phyloP scores from a whole-genome alignment of 1,140 invertebrate species.

The Drosophila pseudoananassae region DNA sequence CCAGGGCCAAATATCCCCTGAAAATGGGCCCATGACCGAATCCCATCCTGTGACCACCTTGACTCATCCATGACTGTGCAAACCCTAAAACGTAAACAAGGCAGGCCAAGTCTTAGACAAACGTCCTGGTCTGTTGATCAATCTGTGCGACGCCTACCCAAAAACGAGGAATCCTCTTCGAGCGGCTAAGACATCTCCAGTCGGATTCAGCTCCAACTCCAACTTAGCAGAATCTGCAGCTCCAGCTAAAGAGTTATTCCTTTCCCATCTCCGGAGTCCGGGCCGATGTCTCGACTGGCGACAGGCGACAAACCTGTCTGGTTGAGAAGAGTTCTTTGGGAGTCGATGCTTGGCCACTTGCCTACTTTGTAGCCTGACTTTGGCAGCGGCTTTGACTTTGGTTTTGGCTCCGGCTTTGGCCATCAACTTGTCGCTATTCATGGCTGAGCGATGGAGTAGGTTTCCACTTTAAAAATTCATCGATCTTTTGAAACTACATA shows the following conservation, averaged over 20 bases:
- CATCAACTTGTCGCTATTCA: constrained; percentile 65
- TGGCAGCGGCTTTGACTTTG: constrained; percentile 39
- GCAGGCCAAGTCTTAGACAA: constrained; percentile 65
- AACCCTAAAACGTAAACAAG: constrained; percentile 64
- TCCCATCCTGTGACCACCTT: constrained; percentile 24
- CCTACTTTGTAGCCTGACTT: constrained; percentile 63
- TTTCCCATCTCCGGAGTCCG: constrained; percentile 31
- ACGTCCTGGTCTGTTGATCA: constrained; percentile 67
- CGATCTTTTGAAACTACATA: neutral
- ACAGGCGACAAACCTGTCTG: constrained; percentile 72
- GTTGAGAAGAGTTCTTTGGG: constrained; percentile 23
- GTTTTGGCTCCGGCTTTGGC: constrained; percentile 33
- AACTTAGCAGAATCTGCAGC: constrained; percentile 16
- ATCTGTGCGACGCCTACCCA: constrained; percentile 77
- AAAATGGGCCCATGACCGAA: neutral
- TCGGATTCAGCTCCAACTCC: constrained; percentile 9
- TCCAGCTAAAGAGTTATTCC: constrained; percentile 20
- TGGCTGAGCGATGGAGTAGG: constrained; percentile 37
- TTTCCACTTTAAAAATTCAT: constrained; percentile 15
- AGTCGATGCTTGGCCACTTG: constrained; percentile 63
- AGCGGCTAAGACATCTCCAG: constrained; percentile 7
- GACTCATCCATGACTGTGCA: constrained; percentile 59
- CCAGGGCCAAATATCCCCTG: too few relatives aligned
- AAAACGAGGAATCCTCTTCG: constrained; percentile 47
- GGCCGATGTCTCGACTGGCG: constrained; percentile 17